Base-by-base conservation (phyloP, 1,140 invertebrate species). In the Euura saliciscinereae region DNA sequence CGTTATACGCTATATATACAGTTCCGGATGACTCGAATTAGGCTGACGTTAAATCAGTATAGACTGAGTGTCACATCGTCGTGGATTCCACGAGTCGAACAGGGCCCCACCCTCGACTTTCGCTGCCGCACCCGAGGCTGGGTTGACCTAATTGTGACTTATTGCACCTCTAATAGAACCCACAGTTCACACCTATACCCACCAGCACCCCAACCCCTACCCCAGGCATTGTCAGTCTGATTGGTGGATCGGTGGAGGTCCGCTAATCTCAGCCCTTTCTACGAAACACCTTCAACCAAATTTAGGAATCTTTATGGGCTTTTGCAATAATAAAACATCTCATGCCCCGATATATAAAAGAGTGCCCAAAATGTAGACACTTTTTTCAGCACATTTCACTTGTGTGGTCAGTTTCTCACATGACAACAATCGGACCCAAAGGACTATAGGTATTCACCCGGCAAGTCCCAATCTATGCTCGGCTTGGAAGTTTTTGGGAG, bases 121-220 rank as follows among this genome's bases (percentile, higher is more conserved):
- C 28, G 66, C 43, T 6, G 78, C 69, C 82, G 71, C 78, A 78
- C 80, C 82, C 79, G 70, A 70, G 70, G 70, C 69, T 71, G 64
- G 75, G 73, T 77, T 82, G 79, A 84, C 78, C 82, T 84, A 84
- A 85, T 85, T 85, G 84, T 85, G 82, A 85, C 82, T 85, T 85
- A 84, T 85, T 82, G 81, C 79, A 77, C 71, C 76, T 81, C 74
- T 81, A 59, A 59, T 59, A 59, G 51, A 59, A 59, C 51, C 51
- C 51, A 6, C 51, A 59, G 51, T 59, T 59, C 51, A 59, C 51
- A 59, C 51, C 51, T 59, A 59, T 59, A 59, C 51, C 51, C 13
- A 59, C 51, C 28, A 28, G 28, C 28, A 28, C 28, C 28, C 28
- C 28, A 28, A 28, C 28, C 28, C 51, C 51, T 28, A 28, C 28